Conservation (phyloP, 2,113 vertebrate genomes). For the Morone saxatilis region DNA sequence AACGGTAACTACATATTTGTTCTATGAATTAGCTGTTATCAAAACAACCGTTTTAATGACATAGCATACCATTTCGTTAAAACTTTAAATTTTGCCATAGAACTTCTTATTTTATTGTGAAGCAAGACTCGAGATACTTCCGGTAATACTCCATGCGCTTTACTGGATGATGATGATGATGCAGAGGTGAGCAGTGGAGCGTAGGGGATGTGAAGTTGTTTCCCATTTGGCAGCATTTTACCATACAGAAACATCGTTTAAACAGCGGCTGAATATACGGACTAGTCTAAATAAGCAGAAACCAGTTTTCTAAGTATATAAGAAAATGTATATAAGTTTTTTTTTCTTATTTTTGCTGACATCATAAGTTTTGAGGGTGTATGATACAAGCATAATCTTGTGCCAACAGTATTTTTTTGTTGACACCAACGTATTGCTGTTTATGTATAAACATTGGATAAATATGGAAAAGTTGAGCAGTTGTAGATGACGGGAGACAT, state of each 20-base stretch:
- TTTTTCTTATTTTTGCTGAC: not conserved
- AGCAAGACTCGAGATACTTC: not conserved
- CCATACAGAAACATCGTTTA: not conserved
- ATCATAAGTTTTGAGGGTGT: not conserved
- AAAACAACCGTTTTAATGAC: no score
- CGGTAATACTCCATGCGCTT: not conserved
- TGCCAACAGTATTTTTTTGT: not conserved
- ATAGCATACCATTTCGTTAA: not conserved
- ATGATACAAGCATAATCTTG: not conserved
- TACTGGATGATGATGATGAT: not conserved
- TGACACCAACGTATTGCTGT: conserved; percentile 10
- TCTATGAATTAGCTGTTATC: no score
- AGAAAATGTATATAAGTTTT: no score
- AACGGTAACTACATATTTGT: no score
- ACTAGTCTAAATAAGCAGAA: not conserved
- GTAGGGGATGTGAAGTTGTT: not conserved
- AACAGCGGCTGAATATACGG: not conserved
- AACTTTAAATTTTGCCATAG: not conserved
- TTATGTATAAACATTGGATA: conserved; percentile 9
- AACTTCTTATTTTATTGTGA: conserved; percentile 39
- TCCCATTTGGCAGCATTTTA: not conserved
- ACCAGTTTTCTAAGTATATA: not conserved
- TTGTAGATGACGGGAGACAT: conserved; percentile 45
- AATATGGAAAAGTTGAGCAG: not conserved
- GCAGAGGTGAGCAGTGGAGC: conserved; percentile 19